These are phyloP conservation scores for Marcusenius ussheri DNA, from an alignment of 2,113 vertebrate species.

Conservation along the genomic window DNA sequence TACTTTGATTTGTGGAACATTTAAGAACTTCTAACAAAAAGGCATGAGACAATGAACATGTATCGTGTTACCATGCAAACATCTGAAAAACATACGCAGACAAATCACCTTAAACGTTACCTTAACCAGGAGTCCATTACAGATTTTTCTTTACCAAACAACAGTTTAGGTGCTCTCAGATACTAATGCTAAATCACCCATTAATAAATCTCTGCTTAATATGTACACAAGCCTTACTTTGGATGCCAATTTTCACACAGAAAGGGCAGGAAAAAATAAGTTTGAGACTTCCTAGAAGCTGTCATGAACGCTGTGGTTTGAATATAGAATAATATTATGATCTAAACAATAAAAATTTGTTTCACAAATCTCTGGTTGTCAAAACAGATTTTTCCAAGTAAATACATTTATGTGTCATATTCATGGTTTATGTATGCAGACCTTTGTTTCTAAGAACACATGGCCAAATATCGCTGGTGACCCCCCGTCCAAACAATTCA, in stretches of 20 bases:
- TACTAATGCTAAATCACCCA: neutral
- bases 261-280: neutral
- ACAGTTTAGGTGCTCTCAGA: neutral
- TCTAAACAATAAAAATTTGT: neutral
- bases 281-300: neutral
- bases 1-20: neutral
- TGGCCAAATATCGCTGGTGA: slow-evolving; percentile 24
- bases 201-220: neutral
- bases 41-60: neutral
- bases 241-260: neutral
- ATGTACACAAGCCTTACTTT: neutral
- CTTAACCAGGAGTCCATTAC: neutral
- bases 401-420: neutral
- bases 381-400: slow-evolving; percentile 38
- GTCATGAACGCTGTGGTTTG: neutral
- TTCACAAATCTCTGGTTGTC: slow-evolving; percentile 14
- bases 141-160: neutral
- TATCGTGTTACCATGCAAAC: neutral
- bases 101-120: neutral
- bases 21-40: neutral
- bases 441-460: neutral
- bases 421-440: neutral
- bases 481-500: slow-evolving; percentile 33
- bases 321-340: neutral
- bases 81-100: neutral